These are phyloP conservation scores for Nemapogon koenigi DNA, from an alignment of 2,888 invertebrate species.

Conservation along the genomic window DNA sequence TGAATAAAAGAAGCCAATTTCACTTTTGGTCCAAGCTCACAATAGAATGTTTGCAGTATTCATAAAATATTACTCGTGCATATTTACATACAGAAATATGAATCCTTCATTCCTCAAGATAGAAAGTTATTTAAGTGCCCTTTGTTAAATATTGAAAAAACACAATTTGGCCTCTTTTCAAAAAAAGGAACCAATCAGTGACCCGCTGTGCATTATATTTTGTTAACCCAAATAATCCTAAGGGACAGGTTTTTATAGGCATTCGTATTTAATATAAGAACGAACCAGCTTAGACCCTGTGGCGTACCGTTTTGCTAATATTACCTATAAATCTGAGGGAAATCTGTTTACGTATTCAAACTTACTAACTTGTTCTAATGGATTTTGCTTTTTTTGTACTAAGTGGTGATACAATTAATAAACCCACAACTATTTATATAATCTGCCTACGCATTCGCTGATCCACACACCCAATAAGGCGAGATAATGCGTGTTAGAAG, in stretches of 20 bases:
- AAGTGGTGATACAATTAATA: not conserved
- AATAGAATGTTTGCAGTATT: too few relatives aligned
- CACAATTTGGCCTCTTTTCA: conserved; percentile 3
- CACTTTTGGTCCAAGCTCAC: too few relatives aligned
- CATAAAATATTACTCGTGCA: not conserved
- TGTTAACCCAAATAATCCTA: conserved; percentile 10
- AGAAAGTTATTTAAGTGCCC: conserved; percentile 3
- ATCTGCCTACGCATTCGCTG: too few relatives aligned
- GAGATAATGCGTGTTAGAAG: too few relatives aligned
- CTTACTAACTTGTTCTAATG: conserved; percentile 7
- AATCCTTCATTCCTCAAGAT: conserved; percentile 5
- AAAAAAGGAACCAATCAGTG: conserved; percentile 12
- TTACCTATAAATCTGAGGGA: conserved; percentile 8
- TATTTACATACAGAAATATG: conserved; percentile 5
- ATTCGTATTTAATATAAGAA: conserved; percentile 7
- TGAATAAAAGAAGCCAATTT: too few relatives aligned
- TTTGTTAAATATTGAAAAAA: conserved; percentile 7
- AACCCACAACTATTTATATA: not conserved
- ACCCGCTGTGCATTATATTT: conserved; percentile 11
- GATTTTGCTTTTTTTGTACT: not conserved
- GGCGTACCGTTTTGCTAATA: conserved; percentile 8
- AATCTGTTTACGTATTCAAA: conserved; percentile 7
- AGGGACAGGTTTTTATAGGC: conserved; percentile 5
- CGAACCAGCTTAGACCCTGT: conserved; percentile 1
- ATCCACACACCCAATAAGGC: too few relatives aligned